Conservation (phyloP, 1,140 invertebrate species). For the Atta colombica region DNA sequence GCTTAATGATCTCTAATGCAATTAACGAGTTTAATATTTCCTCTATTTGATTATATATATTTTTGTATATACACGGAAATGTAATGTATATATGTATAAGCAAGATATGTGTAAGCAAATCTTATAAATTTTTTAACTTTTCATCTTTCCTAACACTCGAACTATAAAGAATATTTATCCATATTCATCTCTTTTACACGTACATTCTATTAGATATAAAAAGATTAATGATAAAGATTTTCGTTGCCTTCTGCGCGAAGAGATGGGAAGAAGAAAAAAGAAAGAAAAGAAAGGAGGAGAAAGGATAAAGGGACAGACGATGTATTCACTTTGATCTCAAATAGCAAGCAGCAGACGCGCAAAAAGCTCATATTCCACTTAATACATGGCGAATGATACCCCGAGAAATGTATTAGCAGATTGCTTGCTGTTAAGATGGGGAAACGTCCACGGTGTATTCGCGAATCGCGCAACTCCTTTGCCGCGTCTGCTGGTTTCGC, state of each 20-base stretch:
- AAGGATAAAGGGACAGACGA: conserved; percentile 9
- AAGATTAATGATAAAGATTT: conserved; percentile 33
- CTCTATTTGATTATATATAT: neutral
- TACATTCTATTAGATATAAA: neutral
- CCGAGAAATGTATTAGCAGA: conserved; percentile 65
- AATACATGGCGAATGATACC: conserved; percentile 62
- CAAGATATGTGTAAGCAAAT: neutral
- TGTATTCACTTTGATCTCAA: conserved; percentile 68
- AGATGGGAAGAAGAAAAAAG: neutral
- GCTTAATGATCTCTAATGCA: neutral
- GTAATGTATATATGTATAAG: neutral
- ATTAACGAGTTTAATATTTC: neutral
- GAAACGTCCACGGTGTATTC: conserved; percentile 10
- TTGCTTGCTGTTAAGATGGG: conserved; percentile 48
- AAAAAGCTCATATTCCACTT: conserved; percentile 67
- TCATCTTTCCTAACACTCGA: neutral
- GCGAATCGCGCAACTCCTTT: conserved; percentile 44
- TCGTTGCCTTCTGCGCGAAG: conserved; percentile 21
- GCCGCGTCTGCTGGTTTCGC: conserved; percentile 19
- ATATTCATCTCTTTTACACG: neutral
- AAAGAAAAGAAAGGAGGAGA: neutral
- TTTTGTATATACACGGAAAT: neutral
- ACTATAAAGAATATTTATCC: neutral
- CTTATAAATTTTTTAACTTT: neutral
- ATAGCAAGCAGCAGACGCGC: conserved; percentile 33